These are phyloP conservation scores for Macropus fuliginosus DNA, from an alignment of 2,797 vertebrate genomes.

Conservation along the genomic window DNA sequence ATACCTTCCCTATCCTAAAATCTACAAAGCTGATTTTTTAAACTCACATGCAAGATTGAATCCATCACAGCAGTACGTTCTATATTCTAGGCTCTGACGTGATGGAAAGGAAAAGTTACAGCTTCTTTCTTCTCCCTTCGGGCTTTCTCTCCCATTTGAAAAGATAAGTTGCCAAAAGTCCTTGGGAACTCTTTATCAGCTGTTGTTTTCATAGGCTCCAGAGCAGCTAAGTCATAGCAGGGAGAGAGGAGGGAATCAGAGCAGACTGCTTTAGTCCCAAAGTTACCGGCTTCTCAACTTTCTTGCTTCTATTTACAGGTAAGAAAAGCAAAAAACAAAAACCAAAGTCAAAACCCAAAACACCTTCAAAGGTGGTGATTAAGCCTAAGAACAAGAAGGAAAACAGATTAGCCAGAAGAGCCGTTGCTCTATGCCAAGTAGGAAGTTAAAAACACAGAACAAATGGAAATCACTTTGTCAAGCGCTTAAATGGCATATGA, in stretches of 20 bases:
- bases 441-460: neutral
- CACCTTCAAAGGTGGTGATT: neutral
- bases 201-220: neutral
- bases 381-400: neutral
- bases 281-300: neutral
- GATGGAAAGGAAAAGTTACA: neutral
- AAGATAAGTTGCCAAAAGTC: neutral
- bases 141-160: neutral
- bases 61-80: neutral
- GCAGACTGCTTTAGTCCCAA: neutral
- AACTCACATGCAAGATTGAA: neutral
- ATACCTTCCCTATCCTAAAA: neutral
- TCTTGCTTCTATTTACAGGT: neutral
- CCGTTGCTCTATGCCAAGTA: neutral
- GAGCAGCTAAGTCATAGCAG: neutral
- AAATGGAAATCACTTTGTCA: neutral
- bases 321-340: neutral
- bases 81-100: neutral
- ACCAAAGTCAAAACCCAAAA: neutral
- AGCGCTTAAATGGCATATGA: neutral
- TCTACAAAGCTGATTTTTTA: neutral
- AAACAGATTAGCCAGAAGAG: neutral
- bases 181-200: neutral
- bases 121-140: neutral
- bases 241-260: neutral